These are phyloP conservation scores for Sarotherodon lohbergeri DNA, from an alignment of 2,113 vertebrate genomes.

Conservation along the genomic window DNA sequence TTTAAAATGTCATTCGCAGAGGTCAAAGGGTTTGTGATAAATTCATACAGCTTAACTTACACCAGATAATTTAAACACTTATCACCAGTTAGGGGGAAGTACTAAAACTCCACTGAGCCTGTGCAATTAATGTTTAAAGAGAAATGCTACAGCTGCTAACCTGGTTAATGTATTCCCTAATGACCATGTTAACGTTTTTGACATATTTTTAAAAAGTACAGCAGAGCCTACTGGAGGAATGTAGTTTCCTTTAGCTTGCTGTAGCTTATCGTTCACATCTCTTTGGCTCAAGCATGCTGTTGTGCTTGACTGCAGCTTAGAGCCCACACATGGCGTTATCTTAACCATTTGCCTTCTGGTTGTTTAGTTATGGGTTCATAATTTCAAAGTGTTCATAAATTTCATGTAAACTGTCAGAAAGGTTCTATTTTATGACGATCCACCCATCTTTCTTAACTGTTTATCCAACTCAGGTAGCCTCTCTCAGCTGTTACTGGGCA, in stretches of 20 bases:
- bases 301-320: not conserved
- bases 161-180: not conserved
- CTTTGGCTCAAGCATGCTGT: not conserved
- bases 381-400: not conserved
- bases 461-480: not conserved
- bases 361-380: not conserved
- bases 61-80: not conserved
- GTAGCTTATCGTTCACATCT: not conserved
- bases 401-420: not conserved
- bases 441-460: not conserved
- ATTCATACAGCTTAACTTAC: not conserved
- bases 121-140: not conserved
- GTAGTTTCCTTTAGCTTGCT: not conserved
- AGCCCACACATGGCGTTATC: not conserved
- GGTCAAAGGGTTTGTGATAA: not conserved
- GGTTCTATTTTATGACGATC: not conserved
- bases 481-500: not conserved
- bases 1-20: not conserved
- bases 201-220: not conserved
- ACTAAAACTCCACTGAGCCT: not conserved
- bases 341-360: not conserved
- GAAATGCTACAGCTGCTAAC: not conserved
- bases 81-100: not conserved
- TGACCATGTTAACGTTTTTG: not conserved
- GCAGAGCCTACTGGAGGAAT: not conserved